phyloP scores from a whole-genome alignment of 2,888 invertebrate species.

The Tachina grossa region DNA sequence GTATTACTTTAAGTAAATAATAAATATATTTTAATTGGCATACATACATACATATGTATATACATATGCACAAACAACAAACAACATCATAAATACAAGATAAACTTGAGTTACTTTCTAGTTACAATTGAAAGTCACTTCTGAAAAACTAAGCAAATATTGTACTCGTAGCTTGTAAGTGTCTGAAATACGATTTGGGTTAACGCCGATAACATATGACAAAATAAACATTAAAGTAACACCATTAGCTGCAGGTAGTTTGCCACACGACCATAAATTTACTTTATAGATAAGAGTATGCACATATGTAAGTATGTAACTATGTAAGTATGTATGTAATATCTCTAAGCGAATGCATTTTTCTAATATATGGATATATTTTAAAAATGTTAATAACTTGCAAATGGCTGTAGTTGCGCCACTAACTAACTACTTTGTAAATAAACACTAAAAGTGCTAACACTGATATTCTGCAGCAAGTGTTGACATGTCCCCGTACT shows the following conservation, averaged over 20 bases:
- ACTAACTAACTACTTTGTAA: slow-evolving; percentile 45
- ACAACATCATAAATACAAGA: slow-evolving; percentile 40
- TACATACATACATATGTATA: background rate
- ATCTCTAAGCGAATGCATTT: background rate
- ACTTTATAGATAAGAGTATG: slow-evolving; percentile 15
- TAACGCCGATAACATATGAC: slow-evolving; percentile 62
- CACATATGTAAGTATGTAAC: background rate
- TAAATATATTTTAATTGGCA: slow-evolving; percentile 59
- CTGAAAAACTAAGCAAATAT: slow-evolving; percentile 28
- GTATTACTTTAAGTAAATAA: slow-evolving; percentile 52
- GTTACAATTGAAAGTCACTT: background rate
- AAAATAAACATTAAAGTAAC: slow-evolving; percentile 45
- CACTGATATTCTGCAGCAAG: slow-evolving; percentile 30
- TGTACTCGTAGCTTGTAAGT: slow-evolving; percentile 23
- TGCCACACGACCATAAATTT: slow-evolving; percentile 38
- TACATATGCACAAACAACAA: background rate
- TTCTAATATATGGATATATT: background rate
- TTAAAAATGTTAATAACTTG: slow-evolving; percentile 4
- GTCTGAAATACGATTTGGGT: slow-evolving; percentile 58
- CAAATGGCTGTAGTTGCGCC: slow-evolving; percentile 54
- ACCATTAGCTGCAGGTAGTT: slow-evolving; percentile 46
- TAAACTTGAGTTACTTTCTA: slow-evolving; percentile 17
- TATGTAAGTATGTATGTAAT: too few relatives aligned
- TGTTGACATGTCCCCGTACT: too few relatives aligned
- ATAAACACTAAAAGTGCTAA: slow-evolving; percentile 36